Base-by-base conservation (phyloP, 1,140 invertebrate species). In the Ceratosolen fusciceps region DNA sequence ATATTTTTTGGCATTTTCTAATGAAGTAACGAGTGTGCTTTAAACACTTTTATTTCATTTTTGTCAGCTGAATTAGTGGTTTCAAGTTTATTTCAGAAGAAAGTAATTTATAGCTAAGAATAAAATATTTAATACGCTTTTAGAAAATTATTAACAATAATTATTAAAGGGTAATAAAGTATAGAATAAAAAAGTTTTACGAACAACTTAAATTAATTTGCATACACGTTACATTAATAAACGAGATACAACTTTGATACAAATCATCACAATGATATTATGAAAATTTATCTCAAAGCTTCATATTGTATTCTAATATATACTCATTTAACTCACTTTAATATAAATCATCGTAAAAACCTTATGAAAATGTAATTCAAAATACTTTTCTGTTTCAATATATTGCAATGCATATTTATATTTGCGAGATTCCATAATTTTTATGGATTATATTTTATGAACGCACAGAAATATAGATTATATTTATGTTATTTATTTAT, bases 221-320 rank as follows among this genome's bases (percentile, higher is more conserved):
- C 49, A 52, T 52, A 52, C 49, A 52, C 10, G 49, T 21, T 52
- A 16, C 49, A 52, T 52, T 52, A 19, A 8, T 52, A 52, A 52
- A 52, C 49, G 49, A 52, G 49, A 16, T 62, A 34, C 2, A 34
- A 5, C 29, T 62, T 34, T 34, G 7, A 62, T 19, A 34, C 58
- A 19, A 34, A 62, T 62, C 29, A 62, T 34, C 29, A 34, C 58
- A 19, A 37, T 9, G 19, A 37, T 16, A n/a, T 65, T 65, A 37
- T n/a, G 60, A 65, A 65, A 65, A 65, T 65, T 65, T 37, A 65
- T 65, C 31, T 37, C 60, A 37, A 65, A 62, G 1, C 19, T 62
- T 62, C 12, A 34, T 62, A 62, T 62, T 62, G 58, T 62, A 62
- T 62, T 62, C 14, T 62, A 62, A 62, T 62, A 62, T 62, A 62